phyloP scores from a whole-genome alignment of 2,113 vertebrate species.

The Gobiocypris rarus region DNA sequence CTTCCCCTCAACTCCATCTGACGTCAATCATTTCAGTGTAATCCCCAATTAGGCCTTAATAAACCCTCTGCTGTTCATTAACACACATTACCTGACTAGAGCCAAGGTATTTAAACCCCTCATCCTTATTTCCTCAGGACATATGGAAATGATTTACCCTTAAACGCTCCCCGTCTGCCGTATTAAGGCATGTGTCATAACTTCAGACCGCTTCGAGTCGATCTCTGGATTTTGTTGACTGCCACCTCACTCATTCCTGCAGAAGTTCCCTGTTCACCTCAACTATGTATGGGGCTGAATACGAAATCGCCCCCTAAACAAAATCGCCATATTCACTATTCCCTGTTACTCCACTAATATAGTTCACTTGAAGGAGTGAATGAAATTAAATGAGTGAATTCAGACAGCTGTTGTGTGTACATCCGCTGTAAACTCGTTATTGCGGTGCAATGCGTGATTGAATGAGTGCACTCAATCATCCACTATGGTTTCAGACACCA shows the following conservation, averaged over 20 bases:
- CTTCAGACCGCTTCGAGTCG: constrained; percentile 13
- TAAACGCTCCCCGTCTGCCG: constrained; percentile 33
- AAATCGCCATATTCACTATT: no score
- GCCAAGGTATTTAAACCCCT: constrained; percentile 15
- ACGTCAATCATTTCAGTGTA: constrained; percentile 13
- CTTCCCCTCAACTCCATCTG: neutral
- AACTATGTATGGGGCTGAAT: neutral
- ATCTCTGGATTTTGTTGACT: neutral
- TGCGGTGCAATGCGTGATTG: no score
- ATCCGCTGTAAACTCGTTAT: no score
- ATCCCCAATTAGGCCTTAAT: constrained; percentile 4
- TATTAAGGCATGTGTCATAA: constrained; percentile 46
- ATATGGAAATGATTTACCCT: constrained; percentile 31
- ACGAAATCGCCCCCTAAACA: no score
- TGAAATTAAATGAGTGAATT: no score
- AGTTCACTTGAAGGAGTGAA: no score
- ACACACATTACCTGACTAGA: constrained; percentile 21
- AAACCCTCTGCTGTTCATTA: constrained; percentile 25
- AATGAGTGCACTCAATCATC: no score
- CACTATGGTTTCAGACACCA: no score
- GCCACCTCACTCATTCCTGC: constrained; percentile 9
- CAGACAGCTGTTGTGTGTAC: no score
- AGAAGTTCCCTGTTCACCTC: neutral
- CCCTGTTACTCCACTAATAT: no score
- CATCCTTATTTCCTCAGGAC: constrained; percentile 22